Conservation (phyloP, 2,797 vertebrate species). For the Pangasius djambal region DNA sequence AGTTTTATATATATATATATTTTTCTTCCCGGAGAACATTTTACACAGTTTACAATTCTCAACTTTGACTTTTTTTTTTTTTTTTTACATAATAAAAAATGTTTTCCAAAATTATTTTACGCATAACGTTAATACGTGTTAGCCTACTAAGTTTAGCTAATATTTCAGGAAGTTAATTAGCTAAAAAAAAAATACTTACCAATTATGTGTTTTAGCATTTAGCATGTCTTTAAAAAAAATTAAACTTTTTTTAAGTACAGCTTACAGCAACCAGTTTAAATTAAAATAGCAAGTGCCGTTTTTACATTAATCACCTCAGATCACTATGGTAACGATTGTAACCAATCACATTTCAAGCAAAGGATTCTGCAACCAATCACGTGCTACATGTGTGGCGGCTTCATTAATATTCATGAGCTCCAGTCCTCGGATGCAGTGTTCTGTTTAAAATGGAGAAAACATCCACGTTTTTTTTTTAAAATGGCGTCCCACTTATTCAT, state of each 20-base stretch:
- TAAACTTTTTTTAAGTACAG: not conserved
- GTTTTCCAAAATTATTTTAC: not conserved
- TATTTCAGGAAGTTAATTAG: not conserved
- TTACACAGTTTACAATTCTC: not conserved
- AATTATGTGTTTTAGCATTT: not conserved
- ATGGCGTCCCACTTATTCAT: not conserved
- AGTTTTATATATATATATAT: not conserved
- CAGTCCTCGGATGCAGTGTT: too few relatives aligned
- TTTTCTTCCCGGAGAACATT: not conserved
- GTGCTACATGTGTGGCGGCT: too few relatives aligned
- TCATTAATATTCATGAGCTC: conserved; percentile 6
- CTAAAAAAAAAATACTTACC: not conserved
- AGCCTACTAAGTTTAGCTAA: not conserved
- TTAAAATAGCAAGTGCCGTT: not conserved
- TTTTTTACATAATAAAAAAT: not conserved
- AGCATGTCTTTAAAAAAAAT: not conserved
- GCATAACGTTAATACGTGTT: too few relatives aligned
- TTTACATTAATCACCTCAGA: not conserved
- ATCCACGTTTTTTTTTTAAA: not conserved
- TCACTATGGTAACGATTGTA: not conserved
- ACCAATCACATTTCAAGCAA: not conserved
- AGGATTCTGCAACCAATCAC: not conserved
- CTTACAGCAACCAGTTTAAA: not conserved
- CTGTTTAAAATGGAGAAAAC: not conserved
- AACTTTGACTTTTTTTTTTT: not conserved